Evolutionary conservation across 2,113 vertebrate genomes (phyloP).

Genomic region (Xyliphius kryptos): DNA sequence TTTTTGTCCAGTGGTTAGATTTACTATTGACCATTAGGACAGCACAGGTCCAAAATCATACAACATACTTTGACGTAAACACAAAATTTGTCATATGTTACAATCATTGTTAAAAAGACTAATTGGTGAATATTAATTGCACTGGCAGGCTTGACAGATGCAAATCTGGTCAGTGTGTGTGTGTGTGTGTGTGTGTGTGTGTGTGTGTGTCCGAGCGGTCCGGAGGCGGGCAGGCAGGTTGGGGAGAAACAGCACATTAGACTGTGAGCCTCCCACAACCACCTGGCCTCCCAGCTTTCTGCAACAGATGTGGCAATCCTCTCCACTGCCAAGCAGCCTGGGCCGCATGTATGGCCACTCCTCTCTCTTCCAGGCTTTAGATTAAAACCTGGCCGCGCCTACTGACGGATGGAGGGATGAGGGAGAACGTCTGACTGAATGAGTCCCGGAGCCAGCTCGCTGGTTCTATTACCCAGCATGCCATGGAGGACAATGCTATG

Average conservation of each 20-base stretch:
- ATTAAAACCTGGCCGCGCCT: conserved; percentile 49
- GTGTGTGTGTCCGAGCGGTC: conserved; percentile 17
- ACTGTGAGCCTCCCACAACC: conserved; percentile 49
- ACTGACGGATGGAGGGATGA: conserved; percentile 44
- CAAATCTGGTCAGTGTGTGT: conserved; percentile 24
- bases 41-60: background rate
- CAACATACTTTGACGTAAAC: conserved; percentile 6
- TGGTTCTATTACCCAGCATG: conserved; percentile 33
- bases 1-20: too few relatives aligned
- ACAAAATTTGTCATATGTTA: conserved; percentile 29
- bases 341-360: conserved; percentile 68
- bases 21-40: background rate
- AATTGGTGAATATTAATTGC: conserved; percentile 33
- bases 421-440: conserved; percentile 25
- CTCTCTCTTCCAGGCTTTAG: conserved; percentile 41
- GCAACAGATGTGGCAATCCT: conserved; percentile 72
- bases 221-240: conserved; percentile 31
- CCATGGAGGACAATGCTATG: background rate
- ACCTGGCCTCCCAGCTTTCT: conserved; percentile 72
- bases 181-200: conserved; percentile 19
- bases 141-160: conserved; percentile 30
- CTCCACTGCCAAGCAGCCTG: conserved; percentile 66
- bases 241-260: conserved; percentile 40
- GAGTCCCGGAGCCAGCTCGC: conserved; percentile 28
- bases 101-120: conserved; percentile 39